phyloP scores from a whole-genome alignment of 2,888 invertebrate genomes.

The Biston betularia region DNA sequence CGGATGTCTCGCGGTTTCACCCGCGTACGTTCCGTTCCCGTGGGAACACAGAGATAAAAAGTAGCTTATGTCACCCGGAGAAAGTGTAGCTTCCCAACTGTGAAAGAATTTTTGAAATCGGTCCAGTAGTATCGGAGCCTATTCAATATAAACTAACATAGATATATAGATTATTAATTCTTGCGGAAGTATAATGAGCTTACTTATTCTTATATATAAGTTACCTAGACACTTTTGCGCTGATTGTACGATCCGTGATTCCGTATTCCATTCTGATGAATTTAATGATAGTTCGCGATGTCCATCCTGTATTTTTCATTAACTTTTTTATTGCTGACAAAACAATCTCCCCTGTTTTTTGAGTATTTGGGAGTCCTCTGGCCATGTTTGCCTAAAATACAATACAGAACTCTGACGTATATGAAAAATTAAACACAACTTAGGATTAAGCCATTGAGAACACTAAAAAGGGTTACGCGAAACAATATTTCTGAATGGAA shows the following conservation, averaged over 20 bases:
- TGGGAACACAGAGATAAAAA: too few relatives aligned
- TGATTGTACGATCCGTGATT: constrained; percentile 56
- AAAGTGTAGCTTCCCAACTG: too few relatives aligned
- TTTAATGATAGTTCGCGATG: constrained; percentile 67
- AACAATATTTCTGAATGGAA: too few relatives aligned
- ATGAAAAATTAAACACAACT: not conserved
- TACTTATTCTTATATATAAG: not conserved
- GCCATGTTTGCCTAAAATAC: constrained; percentile 19
- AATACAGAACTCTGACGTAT: not conserved
- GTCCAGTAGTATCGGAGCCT: too few relatives aligned
- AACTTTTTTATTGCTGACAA: constrained; percentile 67
- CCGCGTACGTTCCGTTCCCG: too few relatives aligned
- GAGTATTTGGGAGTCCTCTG: constrained; percentile 1
- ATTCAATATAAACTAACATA: too few relatives aligned
- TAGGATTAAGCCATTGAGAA: too few relatives aligned
- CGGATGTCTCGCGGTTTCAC: too few relatives aligned
- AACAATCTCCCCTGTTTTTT: constrained; percentile 62
- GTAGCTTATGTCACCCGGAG: too few relatives aligned
- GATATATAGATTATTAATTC: too few relatives aligned
- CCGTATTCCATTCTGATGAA: constrained; percentile 67
- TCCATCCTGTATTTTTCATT: constrained; percentile 70
- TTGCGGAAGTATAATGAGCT: constrained; percentile 51
- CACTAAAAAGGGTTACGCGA: too few relatives aligned
- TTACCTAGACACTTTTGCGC: constrained; percentile 48
- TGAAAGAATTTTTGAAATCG: too few relatives aligned